phyloP scores from a whole-genome alignment of 2,888 invertebrate species.

The Rotaria socialis region DNA sequence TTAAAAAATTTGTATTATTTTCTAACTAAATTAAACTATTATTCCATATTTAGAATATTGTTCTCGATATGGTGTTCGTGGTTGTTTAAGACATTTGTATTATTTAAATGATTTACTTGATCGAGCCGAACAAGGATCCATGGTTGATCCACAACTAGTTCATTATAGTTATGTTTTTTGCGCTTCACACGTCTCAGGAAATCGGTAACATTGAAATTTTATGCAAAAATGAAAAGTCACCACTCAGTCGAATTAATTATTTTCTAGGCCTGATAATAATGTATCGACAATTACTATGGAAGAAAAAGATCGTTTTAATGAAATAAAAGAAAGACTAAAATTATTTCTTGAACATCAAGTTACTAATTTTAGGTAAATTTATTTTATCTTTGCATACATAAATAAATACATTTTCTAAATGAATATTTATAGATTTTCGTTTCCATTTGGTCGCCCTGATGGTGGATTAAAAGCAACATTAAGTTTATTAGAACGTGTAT shows the following conservation, averaged over 20 bases:
- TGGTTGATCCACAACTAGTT: constrained; percentile 95
- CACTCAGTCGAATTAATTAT: too few species aligned
- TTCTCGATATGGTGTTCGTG: constrained; percentile 90
- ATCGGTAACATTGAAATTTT: constrained; percentile 68
- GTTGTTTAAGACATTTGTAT: constrained; percentile 90
- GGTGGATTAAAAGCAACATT: constrained; percentile 92
- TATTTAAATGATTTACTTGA: constrained; percentile 90
- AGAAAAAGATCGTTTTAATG: constrained; percentile 83
- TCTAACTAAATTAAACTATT: too few species aligned
- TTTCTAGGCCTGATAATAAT: constrained; percentile 81
- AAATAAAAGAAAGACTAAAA: constrained; percentile 88
- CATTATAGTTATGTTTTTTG: constrained; percentile 99
- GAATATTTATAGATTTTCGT: constrained; percentile 72
- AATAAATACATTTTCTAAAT: neutral
- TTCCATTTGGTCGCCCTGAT: constrained; percentile 97
- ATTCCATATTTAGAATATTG: constrained; percentile 69
- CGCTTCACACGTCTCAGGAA: constrained; percentile 97
- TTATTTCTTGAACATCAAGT: constrained; percentile 92
- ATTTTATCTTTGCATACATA: neutral
- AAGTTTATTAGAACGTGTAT: constrained; percentile 80
- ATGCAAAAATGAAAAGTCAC: too few species aligned
- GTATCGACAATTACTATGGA: constrained; percentile 93
- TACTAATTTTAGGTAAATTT: constrained; percentile 82
- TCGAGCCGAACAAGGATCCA: constrained; percentile 82
- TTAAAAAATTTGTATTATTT: too few species aligned